Conservation (phyloP, 2,888 invertebrate species). For the Heliconius cydno region DNA sequence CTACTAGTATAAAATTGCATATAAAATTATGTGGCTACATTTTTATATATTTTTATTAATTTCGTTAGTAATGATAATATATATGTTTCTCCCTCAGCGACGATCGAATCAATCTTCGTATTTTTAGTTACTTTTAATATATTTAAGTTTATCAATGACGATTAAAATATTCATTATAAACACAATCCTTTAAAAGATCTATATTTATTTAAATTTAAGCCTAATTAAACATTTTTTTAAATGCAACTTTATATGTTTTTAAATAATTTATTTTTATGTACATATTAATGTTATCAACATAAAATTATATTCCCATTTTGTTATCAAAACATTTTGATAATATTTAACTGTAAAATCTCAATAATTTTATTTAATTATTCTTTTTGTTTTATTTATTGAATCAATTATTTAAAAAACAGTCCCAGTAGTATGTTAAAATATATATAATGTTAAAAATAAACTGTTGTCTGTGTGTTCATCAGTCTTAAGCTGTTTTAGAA, state of each 20-base stretch:
- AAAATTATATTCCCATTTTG: neutral
- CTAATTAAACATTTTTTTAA: neutral
- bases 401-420: neutral
- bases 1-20: neutral
- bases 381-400: neutral
- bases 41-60: neutral
- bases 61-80: no score
- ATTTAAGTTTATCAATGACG: no score
- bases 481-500: conserved; percentile 44
- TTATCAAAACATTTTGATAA: neutral
- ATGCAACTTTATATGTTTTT: neutral
- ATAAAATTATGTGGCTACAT: neutral
- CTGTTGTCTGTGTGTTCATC: conserved; percentile 47
- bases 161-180: neutral
- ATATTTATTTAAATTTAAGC: neutral
- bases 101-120: no score
- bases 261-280: neutral
- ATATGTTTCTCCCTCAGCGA: no score
- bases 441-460: conserved; percentile 27
- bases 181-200: no score
- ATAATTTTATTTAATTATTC: neutral
- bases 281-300: neutral
- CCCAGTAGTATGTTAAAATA: neutral
- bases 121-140: no score
- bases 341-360: neutral